Evolutionary conservation across 1,140 invertebrate genomes (phyloP).

Genomic region (Drosophila repletoides): DNA sequence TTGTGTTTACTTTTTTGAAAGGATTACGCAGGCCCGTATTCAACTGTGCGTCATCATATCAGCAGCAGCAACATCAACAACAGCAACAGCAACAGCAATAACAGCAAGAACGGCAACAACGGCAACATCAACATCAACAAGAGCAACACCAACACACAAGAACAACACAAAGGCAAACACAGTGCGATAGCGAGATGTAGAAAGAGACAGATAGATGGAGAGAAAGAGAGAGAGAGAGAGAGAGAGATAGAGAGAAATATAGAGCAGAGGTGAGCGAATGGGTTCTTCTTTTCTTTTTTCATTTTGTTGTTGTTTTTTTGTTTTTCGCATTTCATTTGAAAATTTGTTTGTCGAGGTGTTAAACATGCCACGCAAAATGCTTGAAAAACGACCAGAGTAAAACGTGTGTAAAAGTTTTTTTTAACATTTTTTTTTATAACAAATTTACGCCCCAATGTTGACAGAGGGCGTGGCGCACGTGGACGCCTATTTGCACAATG

Average conservation of each 20-base stretch:
- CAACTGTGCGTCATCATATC: constrained; percentile 61
- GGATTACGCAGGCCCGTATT: constrained; percentile 79
- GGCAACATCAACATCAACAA: constrained; percentile 19
- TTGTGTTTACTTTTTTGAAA: constrained; percentile 78
- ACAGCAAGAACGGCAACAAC: background rate
- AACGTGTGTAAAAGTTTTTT: background rate
- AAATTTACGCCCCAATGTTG: background rate
- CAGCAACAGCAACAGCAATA: background rate
- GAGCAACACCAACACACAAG: constrained; percentile 24
- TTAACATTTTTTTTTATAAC: background rate
- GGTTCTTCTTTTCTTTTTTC: background rate
- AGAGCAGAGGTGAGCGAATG: background rate
- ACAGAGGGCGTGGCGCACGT: background rate
- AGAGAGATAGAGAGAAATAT: constrained; percentile 12
- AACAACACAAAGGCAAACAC: constrained; percentile 27
- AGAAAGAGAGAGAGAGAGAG: constrained; percentile 15
- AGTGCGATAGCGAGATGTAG: constrained; percentile 8
- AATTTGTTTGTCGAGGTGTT: constrained; percentile 47
- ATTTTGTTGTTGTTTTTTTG: background rate
- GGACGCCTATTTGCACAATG: constrained; percentile 11
- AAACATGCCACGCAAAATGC: constrained; percentile 30
- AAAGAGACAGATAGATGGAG: constrained; percentile 7
- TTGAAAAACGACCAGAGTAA: background rate
- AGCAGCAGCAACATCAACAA: constrained; percentile 32
- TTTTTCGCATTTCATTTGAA: constrained; percentile 41